Evolutionary conservation across 2,797 vertebrate genomes (phyloP).

Genomic region (Falco novaeseelandiae): DNA sequence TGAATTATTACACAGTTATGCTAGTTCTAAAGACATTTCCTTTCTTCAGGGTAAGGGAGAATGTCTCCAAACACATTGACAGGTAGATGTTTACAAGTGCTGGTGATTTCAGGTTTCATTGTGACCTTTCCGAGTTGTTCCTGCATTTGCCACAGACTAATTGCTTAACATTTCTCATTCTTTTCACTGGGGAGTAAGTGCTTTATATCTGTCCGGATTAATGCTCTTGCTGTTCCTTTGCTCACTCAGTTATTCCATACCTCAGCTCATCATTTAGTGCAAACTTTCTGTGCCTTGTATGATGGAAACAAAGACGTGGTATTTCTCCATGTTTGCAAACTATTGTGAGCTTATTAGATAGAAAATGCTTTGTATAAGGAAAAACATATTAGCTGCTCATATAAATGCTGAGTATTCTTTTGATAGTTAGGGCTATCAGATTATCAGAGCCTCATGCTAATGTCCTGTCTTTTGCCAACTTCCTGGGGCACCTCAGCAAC

Average conservation of each 20-base stretch:
- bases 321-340: background rate
- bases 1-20: background rate
- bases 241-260: background rate
- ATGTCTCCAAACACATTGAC: background rate
- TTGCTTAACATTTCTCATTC: background rate
- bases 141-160: background rate
- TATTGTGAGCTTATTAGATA: background rate
- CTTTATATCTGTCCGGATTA: background rate
- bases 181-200: background rate
- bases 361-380: background rate
- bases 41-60: background rate
- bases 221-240: background rate
- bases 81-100: background rate
- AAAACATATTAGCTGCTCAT: background rate
- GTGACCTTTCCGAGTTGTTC: constrained; percentile 8
- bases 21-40: background rate
- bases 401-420: background rate
- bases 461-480: background rate
- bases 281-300: background rate
- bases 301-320: background rate
- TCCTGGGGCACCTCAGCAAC: background rate
- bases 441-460: background rate
- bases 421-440: background rate
- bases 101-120: constrained; percentile 28
- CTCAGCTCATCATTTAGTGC: background rate